Percentiles rank a stretch among this genome's conserved stretches.
These are phyloP conservation scores for Drosophila gaucha DNA, from an alignment of 2,888 invertebrate species.

Conservation along the genomic window DNA sequence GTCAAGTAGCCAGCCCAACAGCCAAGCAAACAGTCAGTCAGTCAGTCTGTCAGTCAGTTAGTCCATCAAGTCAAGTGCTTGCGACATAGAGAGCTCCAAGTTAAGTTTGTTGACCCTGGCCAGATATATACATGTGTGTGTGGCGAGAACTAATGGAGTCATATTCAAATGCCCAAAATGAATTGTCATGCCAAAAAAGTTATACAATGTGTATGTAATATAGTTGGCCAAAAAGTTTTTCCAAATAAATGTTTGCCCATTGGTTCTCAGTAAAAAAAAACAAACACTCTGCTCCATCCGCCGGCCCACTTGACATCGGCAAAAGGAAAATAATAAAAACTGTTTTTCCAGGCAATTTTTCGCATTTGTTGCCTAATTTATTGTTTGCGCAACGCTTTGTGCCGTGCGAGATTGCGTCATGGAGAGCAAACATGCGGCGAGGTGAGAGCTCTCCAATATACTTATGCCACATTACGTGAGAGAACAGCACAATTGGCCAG, in stretches of 20 bases:
- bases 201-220: slow-evolving; percentile 45
- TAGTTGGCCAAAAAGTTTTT: slow-evolving; percentile 43
- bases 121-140: background rate
- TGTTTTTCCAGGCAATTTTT: slow-evolving; percentile 62
- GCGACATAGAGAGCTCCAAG: slow-evolving; percentile 33
- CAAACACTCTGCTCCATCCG: slow-evolving; percentile 17
- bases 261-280: slow-evolving; percentile 21
- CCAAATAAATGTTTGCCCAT: slow-evolving; percentile 37
- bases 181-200: slow-evolving; percentile 71
- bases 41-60: slow-evolving; percentile 23
- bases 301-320: slow-evolving; percentile 44
- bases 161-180: slow-evolving; percentile 58
- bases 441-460: slow-evolving; percentile 36
- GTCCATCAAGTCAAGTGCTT: slow-evolving; percentile 31
- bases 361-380: slow-evolving; percentile 67
- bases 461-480: background rate
- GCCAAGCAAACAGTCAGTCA: slow-evolving; percentile 27
- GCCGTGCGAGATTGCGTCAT: slow-evolving; percentile 62
- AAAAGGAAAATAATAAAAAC: slow-evolving; percentile 27
- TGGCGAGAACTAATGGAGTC: slow-evolving; percentile 43
- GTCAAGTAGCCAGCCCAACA: slow-evolving; percentile 60
- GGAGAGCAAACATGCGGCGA: slow-evolving; percentile 36
- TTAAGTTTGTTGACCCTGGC: slow-evolving; percentile 61
- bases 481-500: slow-evolving; percentile 34
- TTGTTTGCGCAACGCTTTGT: slow-evolving; percentile 65